Conservation (phyloP, 2,113 vertebrate genomes). For the Chrysemys picta region DNA sequence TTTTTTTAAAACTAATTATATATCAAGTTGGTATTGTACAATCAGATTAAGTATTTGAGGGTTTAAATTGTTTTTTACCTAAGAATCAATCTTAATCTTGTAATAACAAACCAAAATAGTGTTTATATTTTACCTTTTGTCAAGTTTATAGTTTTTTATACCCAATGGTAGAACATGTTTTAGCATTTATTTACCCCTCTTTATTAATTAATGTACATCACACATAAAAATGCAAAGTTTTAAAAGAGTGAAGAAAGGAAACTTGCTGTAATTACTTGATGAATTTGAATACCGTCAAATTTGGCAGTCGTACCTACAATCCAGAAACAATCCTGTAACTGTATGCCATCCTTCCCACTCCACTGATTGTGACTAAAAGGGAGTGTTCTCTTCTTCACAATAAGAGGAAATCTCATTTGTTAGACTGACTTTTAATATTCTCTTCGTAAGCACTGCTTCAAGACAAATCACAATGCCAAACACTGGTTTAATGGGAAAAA, state of each 20-base stretch:
- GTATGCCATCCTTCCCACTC: slow-evolving; percentile 22
- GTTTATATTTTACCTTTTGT: fast-evolving
- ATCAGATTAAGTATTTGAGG: neutral
- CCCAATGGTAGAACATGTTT: neutral
- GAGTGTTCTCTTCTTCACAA: slow-evolving; percentile 78
- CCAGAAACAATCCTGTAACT: slow-evolving; percentile 54
- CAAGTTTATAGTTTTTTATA: neutral
- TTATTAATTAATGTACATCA: neutral
- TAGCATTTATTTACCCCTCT: neutral
- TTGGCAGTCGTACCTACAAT: slow-evolving; percentile 63
- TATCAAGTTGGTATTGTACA: neutral
- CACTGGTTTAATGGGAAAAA: slow-evolving; percentile 67
- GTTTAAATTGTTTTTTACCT: neutral
- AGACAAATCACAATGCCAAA: slow-evolving; percentile 73
- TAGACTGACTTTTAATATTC: slow-evolving; percentile 73
- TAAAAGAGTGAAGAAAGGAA: slow-evolving; percentile 35
- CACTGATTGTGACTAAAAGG: slow-evolving; percentile 71
- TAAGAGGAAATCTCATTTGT: slow-evolving; percentile 82
- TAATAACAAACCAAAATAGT: neutral
- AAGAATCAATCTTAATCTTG: neutral
- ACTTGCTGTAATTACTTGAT: slow-evolving; percentile 59
- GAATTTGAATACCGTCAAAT: slow-evolving; percentile 52
- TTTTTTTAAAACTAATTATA: neutral
- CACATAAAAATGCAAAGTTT: neutral
- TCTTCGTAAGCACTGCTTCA: slow-evolving; percentile 66